Evolutionary conservation across 1,140 invertebrate species (phyloP), one percentile per base, ranked within the genome.

Genomic region (Drosophila repleta): DNA sequence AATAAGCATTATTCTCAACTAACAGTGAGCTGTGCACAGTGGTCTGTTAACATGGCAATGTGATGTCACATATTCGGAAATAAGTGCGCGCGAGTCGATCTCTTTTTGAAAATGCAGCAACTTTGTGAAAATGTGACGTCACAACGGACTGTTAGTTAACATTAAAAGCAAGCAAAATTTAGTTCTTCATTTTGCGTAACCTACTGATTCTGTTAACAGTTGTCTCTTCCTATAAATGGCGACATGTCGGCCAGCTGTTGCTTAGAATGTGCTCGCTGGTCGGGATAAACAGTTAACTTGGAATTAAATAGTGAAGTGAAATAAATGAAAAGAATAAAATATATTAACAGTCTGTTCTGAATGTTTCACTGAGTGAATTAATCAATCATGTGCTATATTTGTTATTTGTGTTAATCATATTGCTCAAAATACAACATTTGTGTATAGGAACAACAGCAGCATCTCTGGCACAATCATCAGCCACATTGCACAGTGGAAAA

Each of bases 401-500:
- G 8, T 24, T n/a, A n/a, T 7, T 20, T 11, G 41, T 18, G 13
- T 13, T 15, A 43, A 18, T 39, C 17, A 29, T 20, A 13, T 48
- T 29, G 7, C 29, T 26, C 3, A 13, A 35, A 3, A 35, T 63
- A 35, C 13, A 20, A 24, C 1, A 53, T 46, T 52, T 37, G 21
- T 24, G 2, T 3, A 4, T 3, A 24, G 21, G 2, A 24, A 24
- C 21, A 43, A 29, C 18, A 17, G 20, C 49, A 69, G 49, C 66
- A 69, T 69, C 66, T 46, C 60, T 63, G 20, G 11, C 17, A 18
- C 49, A 48, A 24, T 29, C 41, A 10, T 13, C 2, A 55, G n/a
- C 46, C 49, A 11, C 32, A 35, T 11, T 49, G n/a, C 37, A 68
- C 57, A 43, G 65, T 69, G 66, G 66, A 69, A 56, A 37, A 48